Evolutionary conservation across 1,140 invertebrate genomes (phyloP), one percentile per base, ranked within the genome.

Genomic region (Platyscapa corneri): DNA sequence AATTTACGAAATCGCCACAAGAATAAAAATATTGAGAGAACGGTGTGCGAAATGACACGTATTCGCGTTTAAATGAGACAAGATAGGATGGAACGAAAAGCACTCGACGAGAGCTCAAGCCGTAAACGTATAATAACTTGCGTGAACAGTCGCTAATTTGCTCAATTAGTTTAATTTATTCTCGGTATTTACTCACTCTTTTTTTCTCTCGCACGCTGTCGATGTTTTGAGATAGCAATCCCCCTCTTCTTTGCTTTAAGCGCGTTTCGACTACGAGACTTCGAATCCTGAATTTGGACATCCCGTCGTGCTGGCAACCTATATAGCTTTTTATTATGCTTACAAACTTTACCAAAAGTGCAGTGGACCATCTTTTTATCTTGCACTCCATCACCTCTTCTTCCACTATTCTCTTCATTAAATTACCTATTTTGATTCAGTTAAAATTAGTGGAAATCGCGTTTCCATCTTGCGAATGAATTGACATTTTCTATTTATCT

Each of bases 111-210:
- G 23, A 64, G 1, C 14, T 64, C 14, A 12, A 64, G 20, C n/a
- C 32, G 1, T 84, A 60, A 74, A 86, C 56, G 82, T 84, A 86
- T 88, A n/a, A n/a, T n/a, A 83, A 85, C 60, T 90, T 90, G 90
- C 90, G 89, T 90, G 90, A 92, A 91, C 89, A 88, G 87, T 89
- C 86, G 88, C 89, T 90, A 92, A 93, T 92, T 93, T 91, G 85
- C 90, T 90, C 91, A 90, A 92, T 92, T 92, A 91, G 90, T 90
- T 92, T 91, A 91, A 92, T 92, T 92, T 90, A 92, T 93, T 92
- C 91, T 85, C 82, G 87, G 89, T 91, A 92, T 89, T 90, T 90
- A n/a, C n/a, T n/a, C n/a, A 88, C 84, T 87, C 20, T 7, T 23
- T 72, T 39, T 72, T 16, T 72, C n/a, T 72, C 10, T 32, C 60